phyloP scores from a whole-genome alignment of 2,113 vertebrate species.

The Vombatus ursinus region DNA sequence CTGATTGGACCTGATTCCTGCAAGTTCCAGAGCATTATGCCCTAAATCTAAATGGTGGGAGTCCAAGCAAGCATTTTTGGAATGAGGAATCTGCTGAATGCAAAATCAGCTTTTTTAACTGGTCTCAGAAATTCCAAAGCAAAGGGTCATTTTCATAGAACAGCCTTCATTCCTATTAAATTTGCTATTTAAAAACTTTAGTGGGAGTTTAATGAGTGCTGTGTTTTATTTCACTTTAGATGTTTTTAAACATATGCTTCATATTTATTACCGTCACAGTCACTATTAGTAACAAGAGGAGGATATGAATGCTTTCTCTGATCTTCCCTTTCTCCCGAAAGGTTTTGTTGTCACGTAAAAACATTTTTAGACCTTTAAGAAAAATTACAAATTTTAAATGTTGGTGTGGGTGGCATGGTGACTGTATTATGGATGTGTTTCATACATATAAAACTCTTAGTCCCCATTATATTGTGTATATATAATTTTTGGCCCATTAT shows the following conservation, averaged over 20 bases:
- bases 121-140: slow-evolving; percentile 48
- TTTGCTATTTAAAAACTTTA: slow-evolving; percentile 13
- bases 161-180: slow-evolving; percentile 54
- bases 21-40: slow-evolving; percentile 11
- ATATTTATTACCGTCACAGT: not conserved
- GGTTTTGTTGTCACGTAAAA: not conserved
- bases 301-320: not conserved
- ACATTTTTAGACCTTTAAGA: slow-evolving; percentile 21
- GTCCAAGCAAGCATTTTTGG: slow-evolving; percentile 17
- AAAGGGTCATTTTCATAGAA: slow-evolving; percentile 57
- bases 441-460: not conserved
- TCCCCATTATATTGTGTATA: not conserved
- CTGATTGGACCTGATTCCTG: too few relatives aligned
- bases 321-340: not conserved
- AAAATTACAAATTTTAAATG: not conserved
- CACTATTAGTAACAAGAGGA: not conserved
- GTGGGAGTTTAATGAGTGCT: not conserved
- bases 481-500: not conserved
- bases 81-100: slow-evolving; percentile 47
- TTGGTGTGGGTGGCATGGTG: slow-evolving; percentile 3
- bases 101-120: slow-evolving; percentile 56
- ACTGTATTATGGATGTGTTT: not conserved
- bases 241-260: slow-evolving; percentile 34
- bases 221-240: slow-evolving; percentile 21
- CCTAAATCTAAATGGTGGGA: slow-evolving; percentile 26